These are phyloP conservation scores for Calliopum simillimum DNA, from an alignment of 2,888 invertebrate species.

Conservation along the genomic window DNA sequence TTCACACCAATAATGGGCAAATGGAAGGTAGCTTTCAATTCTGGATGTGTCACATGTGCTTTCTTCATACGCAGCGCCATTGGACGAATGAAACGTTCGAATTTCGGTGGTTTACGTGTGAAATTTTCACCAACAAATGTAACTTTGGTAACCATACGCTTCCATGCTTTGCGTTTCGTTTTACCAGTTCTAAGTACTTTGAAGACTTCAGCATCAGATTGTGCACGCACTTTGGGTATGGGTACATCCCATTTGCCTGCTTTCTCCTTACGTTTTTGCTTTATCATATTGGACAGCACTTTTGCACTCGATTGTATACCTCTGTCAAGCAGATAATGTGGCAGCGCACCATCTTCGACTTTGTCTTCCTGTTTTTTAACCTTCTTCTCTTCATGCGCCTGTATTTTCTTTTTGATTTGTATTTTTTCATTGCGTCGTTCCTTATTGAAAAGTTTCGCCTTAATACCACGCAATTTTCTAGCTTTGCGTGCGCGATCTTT, in stretches of 20 bases:
- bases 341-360: slow-evolving; percentile 90
- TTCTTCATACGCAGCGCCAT: slow-evolving; percentile 97
- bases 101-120: slow-evolving; percentile 98
- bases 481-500: slow-evolving; percentile 93
- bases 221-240: slow-evolving; percentile 96
- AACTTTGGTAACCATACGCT: slow-evolving; percentile 99
- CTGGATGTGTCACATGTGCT: slow-evolving; percentile 99
- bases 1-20: slow-evolving; percentile 99
- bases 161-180: slow-evolving; percentile 96
- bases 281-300: slow-evolving; percentile 98
- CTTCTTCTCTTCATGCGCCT: slow-evolving; percentile 96
- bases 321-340: slow-evolving; percentile 96
- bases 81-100: slow-evolving; percentile 97
- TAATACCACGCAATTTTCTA: slow-evolving; percentile 91
- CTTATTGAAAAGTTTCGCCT: slow-evolving; percentile 97
- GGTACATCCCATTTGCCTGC: slow-evolving; percentile 99
- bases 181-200: slow-evolving; percentile 93
- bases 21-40: slow-evolving; percentile 97
- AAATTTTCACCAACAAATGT: slow-evolving; percentile 98
- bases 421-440: slow-evolving; percentile 97
- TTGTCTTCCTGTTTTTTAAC: slow-evolving; percentile 87
- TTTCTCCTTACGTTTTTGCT: slow-evolving; percentile 99
- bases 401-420: slow-evolving; percentile 98
- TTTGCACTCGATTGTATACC: slow-evolving; percentile 95
- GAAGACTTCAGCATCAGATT: slow-evolving; percentile 97